Base-by-base conservation (phyloP, 2,888 invertebrate genomes). In the Zygothrica quintamaculata region DNA sequence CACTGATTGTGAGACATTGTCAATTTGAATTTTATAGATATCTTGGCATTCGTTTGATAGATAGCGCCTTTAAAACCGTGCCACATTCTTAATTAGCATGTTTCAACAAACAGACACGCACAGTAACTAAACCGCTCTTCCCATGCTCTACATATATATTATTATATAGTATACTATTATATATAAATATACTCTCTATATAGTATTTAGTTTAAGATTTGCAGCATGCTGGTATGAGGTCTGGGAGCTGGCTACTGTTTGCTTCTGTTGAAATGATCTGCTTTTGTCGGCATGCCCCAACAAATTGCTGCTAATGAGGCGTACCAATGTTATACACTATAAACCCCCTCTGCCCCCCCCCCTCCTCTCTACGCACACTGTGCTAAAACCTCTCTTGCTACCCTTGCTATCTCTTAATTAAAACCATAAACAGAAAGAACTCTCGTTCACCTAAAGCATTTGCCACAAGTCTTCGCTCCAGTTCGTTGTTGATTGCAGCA, bases 221-320 rank as follows among this genome's bases (percentile, higher is more conserved):
- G n/a, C n/a, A n/a, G n/a, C n/a, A n/a, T 15, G 4, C 22, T 9
- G 25, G 4, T 5, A 9, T 36, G 25, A 4, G 1, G 7, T 26
- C 15, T 50, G 46, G 42, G 11, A 37, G 25, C 51, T 29, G 1
- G 46, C n/a, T n/a, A n/a, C n/a, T 42, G 7, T 36, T 15, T 36
- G 31, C 43, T 52, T 62, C 46, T 33, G 9, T 25, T 58, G 40
- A 50, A 56, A 48, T 7, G 34, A 50, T 16, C 29, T 8, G 34
- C 59, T 53, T 71, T 68, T 68, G 69, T 57, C 31, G 31, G 78
- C 71, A 65, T 71, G 65, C 72, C 7, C 50, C 61, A 84, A 64
- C 81, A 81, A 84, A 81, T 84, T 78, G 81, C 76, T 72, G 74
- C 84, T 82, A 81, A 82, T 84, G 70, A 81, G 78, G 39, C 62